phyloP scores from a whole-genome alignment of 2,888 invertebrate species.

The Rhamnusium bicolor region DNA sequence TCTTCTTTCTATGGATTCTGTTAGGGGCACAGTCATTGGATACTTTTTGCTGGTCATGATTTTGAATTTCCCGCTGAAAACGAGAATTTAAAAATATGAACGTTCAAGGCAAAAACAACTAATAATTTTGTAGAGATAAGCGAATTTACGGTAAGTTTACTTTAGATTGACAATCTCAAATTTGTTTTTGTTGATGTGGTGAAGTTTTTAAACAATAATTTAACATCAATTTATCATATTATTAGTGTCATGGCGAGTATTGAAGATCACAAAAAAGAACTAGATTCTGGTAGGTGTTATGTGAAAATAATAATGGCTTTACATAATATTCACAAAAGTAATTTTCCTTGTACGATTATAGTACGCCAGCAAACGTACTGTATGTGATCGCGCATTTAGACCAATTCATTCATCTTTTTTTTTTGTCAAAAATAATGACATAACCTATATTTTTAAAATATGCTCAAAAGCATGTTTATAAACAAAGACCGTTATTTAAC shows the following conservation, averaged over 20 bases:
- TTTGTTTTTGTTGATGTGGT: slow-evolving; percentile 35
- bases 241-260: slow-evolving; percentile 54
- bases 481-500: slow-evolving; percentile 53
- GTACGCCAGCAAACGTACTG: not conserved
- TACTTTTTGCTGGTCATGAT: slow-evolving; percentile 13
- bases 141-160: slow-evolving; percentile 47
- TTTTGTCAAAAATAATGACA: slow-evolving; percentile 43
- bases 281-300: slow-evolving; percentile 62
- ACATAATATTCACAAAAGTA: slow-evolving; percentile 10
- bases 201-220: slow-evolving; percentile 27
- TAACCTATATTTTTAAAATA: slow-evolving; percentile 55
- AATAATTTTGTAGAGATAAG: slow-evolving; percentile 46
- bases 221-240: slow-evolving; percentile 22
- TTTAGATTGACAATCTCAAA: slow-evolving; percentile 28
- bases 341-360: not conserved
- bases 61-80: slow-evolving; percentile 41
- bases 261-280: slow-evolving; percentile 60
- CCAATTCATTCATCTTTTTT: not conserved
- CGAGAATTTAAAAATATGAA: slow-evolving; percentile 43
- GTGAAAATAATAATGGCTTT: slow-evolving; percentile 22
- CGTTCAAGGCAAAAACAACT: slow-evolving; percentile 46
- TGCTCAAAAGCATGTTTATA: slow-evolving; percentile 56
- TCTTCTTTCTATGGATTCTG: not conserved
- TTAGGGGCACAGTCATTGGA: not conserved
- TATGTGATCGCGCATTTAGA: not conserved